Base-by-base conservation (phyloP, 1,140 invertebrate species). In the Onthophagus taurus region DNA sequence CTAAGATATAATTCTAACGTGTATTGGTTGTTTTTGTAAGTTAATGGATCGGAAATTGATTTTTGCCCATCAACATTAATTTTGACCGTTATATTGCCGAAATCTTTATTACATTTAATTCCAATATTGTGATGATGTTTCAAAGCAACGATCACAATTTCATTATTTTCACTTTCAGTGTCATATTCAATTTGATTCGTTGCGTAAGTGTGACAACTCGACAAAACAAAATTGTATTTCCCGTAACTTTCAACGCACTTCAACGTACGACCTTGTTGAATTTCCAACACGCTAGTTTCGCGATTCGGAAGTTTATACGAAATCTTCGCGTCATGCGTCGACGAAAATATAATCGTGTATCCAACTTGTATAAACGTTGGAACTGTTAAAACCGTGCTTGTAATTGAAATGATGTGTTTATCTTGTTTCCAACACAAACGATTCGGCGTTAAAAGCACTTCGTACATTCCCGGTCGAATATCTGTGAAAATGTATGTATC, bases 121-220 rank as follows among this genome's bases (percentile, higher is more conserved):
- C 33, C 34, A 5, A 64, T 41, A 8, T 50, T 53, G 16, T 60
- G 45, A 5, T 39, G 55, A 48, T 71, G 68, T 49, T 65, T 63
- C 42, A 59, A 34, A 24, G 67, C 64, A 7, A 51, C 59, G 8
- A 68, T 34, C 20, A 45, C 49, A 14, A 69, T 51, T 58, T 60
- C 44, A 50, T 61, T 30, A 47, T 53, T 24, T 52, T 53, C 33
- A 58, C 54, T n/a, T 52, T 31, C 66, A 16, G 59, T 76, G 47
- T 61, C 64, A 55, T 65, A 71, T 3, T 50, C 57, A 16, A 69
- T 63, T 2, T 58, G 70, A 56, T 64, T 70, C 52, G 62, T 64
- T 7, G 71, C 67, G 64, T 90, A 93, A 45, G 75, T 68, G 63
- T 96, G 91, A 63, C 92, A 95, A 29, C 89, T 81, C 48, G 75